phyloP scores from a whole-genome alignment of 2,888 invertebrate genomes.

The Plagodis pulveraria region DNA sequence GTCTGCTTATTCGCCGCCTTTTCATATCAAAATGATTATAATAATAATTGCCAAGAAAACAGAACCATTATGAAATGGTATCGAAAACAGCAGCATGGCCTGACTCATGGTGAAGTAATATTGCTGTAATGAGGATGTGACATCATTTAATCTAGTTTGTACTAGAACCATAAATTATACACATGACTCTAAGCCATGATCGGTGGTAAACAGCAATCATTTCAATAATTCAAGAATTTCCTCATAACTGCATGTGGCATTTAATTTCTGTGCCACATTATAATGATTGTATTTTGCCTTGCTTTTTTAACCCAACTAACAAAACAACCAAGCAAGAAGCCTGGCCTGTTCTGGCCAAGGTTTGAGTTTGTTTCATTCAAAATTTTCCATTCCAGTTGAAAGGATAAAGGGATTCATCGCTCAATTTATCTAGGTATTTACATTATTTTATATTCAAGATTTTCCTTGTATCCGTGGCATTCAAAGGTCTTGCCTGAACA shows the following conservation, averaged over 20 bases:
- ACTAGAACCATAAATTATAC: slow-evolving; percentile 31
- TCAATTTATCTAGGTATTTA: too few species aligned
- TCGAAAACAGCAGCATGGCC: slow-evolving; percentile 7
- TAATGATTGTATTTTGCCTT: slow-evolving; percentile 2
- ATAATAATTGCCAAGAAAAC: not conserved
- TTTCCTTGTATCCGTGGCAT: too few species aligned
- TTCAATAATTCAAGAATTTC: slow-evolving; percentile 22
- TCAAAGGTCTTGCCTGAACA: too few species aligned
- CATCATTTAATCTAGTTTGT: slow-evolving; percentile 31
- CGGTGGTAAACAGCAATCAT: slow-evolving; percentile 27
- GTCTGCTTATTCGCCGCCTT: too few species aligned
- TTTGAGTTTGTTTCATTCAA: too few species aligned
- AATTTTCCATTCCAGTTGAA: too few species aligned
- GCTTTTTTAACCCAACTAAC: too few species aligned
- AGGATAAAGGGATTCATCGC: too few species aligned
- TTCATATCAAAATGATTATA: too few species aligned
- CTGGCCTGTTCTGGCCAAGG: too few species aligned
- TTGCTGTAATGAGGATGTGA: slow-evolving; percentile 43
- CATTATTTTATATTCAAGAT: too few species aligned
- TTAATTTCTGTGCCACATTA: slow-evolving; percentile 1
- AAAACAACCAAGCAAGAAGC: too few species aligned
- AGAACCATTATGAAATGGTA: slow-evolving; percentile 13
- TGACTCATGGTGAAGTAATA: slow-evolving; percentile 23
- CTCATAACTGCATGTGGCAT: slow-evolving; percentile 14
- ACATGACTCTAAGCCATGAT: slow-evolving; percentile 34